Base-by-base conservation (phyloP, 2,113 vertebrate species). In the Marmota monax region DNA sequence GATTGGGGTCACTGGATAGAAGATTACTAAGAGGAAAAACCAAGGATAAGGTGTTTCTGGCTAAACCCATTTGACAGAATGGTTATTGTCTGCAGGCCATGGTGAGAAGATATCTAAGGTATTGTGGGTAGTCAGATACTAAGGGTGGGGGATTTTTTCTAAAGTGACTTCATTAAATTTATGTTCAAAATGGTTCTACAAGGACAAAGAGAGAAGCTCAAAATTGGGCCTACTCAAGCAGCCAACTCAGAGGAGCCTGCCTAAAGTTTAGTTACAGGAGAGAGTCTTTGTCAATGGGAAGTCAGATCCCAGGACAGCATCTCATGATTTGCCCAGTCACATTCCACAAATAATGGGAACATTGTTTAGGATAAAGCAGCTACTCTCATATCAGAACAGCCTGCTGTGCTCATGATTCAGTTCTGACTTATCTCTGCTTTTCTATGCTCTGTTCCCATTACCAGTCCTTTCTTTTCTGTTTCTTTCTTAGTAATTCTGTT, bases 311-410 rank as follows among this genome's bases (percentile, higher is more conserved):
- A 63, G 32, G 37, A 90, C 48, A 53, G 42, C 37, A 58, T 96
- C 96, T 96, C 70, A 27, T 90, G 95, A 89, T 95, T 91, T 91
- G 48, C 58, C 37, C 37, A 67, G 22, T 92, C 58, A 48, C 83
- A 79, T 88, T 79, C 82, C 39, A 34, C 65, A 91, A 89, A 96
- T 86, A 97, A 97, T 76, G 84, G 48, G 34, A 72, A 78, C 51
- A 56, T 80, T 95, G 96, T 97, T 97, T 56, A 53, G 69, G 70
- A 58, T 84, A 58, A 94, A 93, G 48, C 39, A 90, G 77, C 61
- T 37, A 34, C 82, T 95, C 61, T 69, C 16, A 39, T 63, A 61
- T 95, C 58, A 84, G 89, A 73, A 42, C 45, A 63, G 95, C 77
- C 23, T 6, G 14, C 63, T 80, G 0, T 77, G 79, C 84, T 96